phyloP scores from a whole-genome alignment of 2,113 vertebrate species.

The Psittacula cyanocephala region DNA sequence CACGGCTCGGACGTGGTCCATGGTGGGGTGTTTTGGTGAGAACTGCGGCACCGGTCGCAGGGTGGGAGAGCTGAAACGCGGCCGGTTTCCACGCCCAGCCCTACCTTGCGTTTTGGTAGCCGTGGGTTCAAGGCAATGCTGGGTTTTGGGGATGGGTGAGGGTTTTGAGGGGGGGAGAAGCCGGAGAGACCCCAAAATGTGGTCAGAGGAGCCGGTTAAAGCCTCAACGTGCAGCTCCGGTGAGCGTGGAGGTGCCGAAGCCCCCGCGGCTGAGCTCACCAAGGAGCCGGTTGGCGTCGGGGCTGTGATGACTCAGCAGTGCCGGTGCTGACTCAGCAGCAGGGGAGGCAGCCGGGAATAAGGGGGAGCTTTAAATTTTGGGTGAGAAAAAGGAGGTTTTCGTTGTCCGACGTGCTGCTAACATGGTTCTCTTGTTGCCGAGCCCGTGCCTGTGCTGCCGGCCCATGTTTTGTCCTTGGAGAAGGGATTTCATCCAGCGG shows the following conservation, averaged over 20 bases:
- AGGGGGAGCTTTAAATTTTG: background rate
- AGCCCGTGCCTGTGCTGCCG: rapidly evolving
- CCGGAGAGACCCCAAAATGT: background rate
- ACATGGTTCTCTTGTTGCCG: background rate
- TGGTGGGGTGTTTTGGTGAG: background rate
- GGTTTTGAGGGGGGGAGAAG: background rate
- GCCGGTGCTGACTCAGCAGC: background rate
- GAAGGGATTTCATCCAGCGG: background rate
- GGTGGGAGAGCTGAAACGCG: background rate
- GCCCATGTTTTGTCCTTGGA: rapidly evolving
- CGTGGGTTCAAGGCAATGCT: rapidly evolving
- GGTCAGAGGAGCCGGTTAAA: background rate
- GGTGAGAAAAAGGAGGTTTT: background rate
- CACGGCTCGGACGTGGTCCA: rapidly evolving
- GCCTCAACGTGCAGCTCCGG: background rate
- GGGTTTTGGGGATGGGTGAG: background rate
- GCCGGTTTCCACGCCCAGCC: background rate
- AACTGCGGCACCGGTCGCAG: rapidly evolving
- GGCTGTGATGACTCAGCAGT: slow-evolving; percentile 53
- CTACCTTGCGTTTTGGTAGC: background rate
- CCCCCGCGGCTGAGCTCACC: slow-evolving; percentile 47
- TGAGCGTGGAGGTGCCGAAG: background rate
- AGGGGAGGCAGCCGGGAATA: background rate
- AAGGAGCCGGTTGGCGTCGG: background rate
- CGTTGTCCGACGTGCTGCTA: rapidly evolving